Evolutionary conservation across 2,888 invertebrate species (phyloP).

Genomic region (Leptinotarsa rubiginosa): DNA sequence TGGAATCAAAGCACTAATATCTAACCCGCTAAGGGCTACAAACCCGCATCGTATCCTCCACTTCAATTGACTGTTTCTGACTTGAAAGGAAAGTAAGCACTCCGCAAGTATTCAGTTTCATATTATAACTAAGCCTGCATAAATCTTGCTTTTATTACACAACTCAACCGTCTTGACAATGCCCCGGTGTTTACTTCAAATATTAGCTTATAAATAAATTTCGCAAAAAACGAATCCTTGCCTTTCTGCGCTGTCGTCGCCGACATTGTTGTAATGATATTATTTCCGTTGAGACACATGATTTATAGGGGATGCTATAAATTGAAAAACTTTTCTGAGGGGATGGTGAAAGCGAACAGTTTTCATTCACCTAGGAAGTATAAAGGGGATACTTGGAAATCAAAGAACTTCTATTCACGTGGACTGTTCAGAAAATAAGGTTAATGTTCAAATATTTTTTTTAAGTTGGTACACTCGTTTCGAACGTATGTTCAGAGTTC

Average conservation of each 20-base stretch:
- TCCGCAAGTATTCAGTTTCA: not conserved
- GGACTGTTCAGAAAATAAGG: too few relatives aligned
- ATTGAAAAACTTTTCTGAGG: slow-evolving; percentile 56
- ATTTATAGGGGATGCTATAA: slow-evolving; percentile 61
- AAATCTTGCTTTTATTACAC: slow-evolving; percentile 55
- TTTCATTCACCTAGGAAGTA: not conserved
- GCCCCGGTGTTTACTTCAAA: slow-evolving; percentile 59
- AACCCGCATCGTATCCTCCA: not conserved
- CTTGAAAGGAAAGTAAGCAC: not conserved
- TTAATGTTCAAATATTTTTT: too few relatives aligned
- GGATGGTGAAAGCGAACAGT: not conserved
- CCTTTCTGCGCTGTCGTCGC: slow-evolving; percentile 35
- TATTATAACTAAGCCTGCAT: slow-evolving; percentile 30
- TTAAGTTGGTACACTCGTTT: too few relatives aligned
- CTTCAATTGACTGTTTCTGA: not conserved
- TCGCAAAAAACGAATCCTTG: slow-evolving; percentile 56
- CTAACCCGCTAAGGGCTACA: too few relatives aligned
- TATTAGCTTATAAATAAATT: slow-evolving; percentile 65
- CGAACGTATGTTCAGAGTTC: too few relatives aligned
- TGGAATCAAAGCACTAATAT: too few relatives aligned
- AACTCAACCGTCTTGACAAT: slow-evolving; percentile 55
- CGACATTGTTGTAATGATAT: slow-evolving; percentile 64
- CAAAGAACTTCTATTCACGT: not conserved
- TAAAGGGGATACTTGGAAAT: not conserved
- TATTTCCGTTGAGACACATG: slow-evolving; percentile 61